Evolutionary conservation across 1,140 invertebrate genomes (phyloP).

Genomic region (Bombus cullumanus): DNA sequence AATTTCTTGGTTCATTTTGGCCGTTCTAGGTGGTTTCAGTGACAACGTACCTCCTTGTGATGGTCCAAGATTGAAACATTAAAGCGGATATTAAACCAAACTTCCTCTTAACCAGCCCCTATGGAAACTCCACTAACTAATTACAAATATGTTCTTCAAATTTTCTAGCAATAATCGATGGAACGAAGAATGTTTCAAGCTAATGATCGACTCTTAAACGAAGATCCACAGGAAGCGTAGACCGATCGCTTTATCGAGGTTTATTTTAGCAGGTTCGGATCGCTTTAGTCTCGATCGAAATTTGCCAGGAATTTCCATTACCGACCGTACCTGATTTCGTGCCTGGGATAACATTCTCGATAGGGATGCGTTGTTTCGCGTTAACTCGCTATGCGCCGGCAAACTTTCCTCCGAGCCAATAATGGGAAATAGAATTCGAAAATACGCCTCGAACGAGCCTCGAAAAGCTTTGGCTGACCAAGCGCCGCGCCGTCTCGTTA

Average conservation of each 20-base stretch:
- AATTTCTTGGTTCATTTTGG: background rate
- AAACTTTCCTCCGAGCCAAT: slow-evolving; percentile 52
- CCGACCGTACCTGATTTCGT: slow-evolving; percentile 54
- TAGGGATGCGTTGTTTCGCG: slow-evolving; percentile 34
- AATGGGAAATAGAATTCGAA: slow-evolving; percentile 50
- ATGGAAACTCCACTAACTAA: no score
- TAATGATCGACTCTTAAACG: background rate
- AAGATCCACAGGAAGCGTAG: background rate
- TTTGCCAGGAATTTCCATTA: slow-evolving; percentile 70
- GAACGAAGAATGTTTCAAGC: no score
- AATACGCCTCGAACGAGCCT: slow-evolving; percentile 34
- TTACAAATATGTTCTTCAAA: background rate
- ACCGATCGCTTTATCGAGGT: background rate
- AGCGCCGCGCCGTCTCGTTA: background rate
- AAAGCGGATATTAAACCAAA: background rate
- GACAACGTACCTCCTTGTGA: background rate
- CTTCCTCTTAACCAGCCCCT: background rate
- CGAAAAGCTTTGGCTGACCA: background rate
- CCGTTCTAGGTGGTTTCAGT: background rate
- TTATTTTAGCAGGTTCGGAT: slow-evolving; percentile 9
- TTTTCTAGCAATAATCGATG: background rate
- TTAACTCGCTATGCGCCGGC: slow-evolving; percentile 32
- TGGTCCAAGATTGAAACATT: background rate
- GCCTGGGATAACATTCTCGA: slow-evolving; percentile 60
- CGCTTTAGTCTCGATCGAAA: slow-evolving; percentile 48